Percentiles rank a stretch among this genome's conserved stretches.
These are phyloP conservation scores for Zapornia atra DNA, from an alignment of 2,113 vertebrate genomes.

Conservation along the genomic window DNA sequence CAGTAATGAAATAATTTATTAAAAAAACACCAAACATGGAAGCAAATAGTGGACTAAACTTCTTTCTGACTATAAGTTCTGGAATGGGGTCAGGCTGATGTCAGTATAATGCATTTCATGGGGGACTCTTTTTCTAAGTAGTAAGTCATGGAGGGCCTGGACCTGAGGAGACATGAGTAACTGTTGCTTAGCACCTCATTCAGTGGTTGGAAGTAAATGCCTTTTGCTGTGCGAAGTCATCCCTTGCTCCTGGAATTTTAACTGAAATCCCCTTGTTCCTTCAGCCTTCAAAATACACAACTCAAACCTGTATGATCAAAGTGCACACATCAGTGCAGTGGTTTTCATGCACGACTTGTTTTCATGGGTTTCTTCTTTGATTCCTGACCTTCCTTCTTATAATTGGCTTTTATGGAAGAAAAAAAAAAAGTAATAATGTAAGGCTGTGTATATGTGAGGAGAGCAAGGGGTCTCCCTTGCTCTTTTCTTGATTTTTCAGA, in stretches of 20 bases:
- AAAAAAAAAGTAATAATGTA: not conserved
- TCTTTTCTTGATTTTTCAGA: no score
- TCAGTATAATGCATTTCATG: not conserved
- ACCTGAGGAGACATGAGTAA: not conserved
- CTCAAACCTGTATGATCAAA: not conserved
- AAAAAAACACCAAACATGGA: fast-evolving
- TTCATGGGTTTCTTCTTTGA: not conserved
- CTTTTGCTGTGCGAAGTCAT: not conserved
- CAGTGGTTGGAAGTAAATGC: not conserved
- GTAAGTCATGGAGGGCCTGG: not conserved
- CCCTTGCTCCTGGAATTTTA: not conserved
- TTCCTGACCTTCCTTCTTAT: not conserved
- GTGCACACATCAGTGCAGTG: not conserved
- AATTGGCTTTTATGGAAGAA: not conserved
- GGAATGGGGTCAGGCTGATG: not conserved
- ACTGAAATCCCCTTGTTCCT: not conserved
- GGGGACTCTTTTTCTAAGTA: not conserved
- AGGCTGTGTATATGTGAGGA: not conserved
- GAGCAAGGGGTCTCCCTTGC: not conserved
- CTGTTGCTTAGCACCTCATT: fast-evolving
- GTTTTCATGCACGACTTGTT: not conserved
- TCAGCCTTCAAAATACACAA: not conserved
- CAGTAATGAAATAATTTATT: not conserved
- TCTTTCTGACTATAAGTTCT: not conserved
- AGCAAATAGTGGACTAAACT: not conserved